Percentiles rank a stretch among this genome's conserved stretches.
These are phyloP conservation scores for Drosophila histrio DNA, from an alignment of 2,888 invertebrate species.

Conservation along the genomic window DNA sequence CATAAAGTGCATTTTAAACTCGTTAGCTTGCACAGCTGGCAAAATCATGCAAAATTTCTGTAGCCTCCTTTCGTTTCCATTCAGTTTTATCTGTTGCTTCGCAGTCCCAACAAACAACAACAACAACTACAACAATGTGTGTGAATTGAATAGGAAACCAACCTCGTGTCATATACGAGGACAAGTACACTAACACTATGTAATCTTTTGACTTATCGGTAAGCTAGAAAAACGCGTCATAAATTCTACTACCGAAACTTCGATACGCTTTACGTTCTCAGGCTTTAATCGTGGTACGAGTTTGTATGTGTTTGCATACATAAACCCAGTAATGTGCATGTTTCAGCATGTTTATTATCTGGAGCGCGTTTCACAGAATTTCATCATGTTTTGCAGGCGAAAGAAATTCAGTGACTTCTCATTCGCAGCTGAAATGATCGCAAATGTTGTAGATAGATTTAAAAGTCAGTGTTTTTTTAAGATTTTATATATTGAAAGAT, in stretches of 20 bases:
- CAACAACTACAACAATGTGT: conserved; percentile 11
- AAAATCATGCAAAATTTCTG: conserved; percentile 14
- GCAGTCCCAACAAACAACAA: not conserved
- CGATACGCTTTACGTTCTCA: conserved; percentile 49
- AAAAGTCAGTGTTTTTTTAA: not conserved
- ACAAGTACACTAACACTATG: not conserved
- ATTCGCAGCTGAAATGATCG: not conserved
- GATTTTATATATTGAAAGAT: no score
- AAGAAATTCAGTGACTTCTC: not conserved
- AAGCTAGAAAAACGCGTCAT: conserved; percentile 24
- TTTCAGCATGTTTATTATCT: conserved; percentile 32
- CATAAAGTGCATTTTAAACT: conserved; percentile 9
- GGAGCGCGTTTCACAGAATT: conserved; percentile 11
- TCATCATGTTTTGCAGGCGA: conserved; percentile 28
- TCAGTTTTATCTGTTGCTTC: conserved; percentile 10
- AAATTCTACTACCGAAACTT: conserved; percentile 31
- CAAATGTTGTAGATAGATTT: not conserved
- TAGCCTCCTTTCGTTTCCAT: conserved; percentile 10
- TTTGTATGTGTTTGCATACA: not conserved
- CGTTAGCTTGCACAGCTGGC: conserved; percentile 3
- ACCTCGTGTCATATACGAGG: conserved; percentile 11
- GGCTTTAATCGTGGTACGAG: conserved; percentile 42
- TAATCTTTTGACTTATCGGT: conserved; percentile 28
- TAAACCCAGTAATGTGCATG: conserved; percentile 26
- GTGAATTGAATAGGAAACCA: conserved; percentile 25